phyloP scores from a whole-genome alignment of 2,888 invertebrate species.

The Ellobium chinense region DNA sequence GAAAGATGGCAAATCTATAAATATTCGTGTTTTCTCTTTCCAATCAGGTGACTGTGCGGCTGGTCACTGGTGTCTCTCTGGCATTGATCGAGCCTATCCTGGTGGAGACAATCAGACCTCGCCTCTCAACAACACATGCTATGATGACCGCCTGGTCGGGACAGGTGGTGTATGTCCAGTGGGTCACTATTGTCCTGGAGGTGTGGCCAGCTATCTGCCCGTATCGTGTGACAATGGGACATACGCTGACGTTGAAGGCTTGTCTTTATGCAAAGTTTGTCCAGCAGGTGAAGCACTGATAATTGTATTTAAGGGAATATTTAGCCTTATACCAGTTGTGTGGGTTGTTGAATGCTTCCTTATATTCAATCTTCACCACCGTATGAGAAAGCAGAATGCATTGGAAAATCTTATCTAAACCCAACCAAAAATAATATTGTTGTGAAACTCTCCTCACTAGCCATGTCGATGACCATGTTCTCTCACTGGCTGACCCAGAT shows the following conservation, averaged over 20 bases:
- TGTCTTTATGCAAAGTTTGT: conserved; percentile 66
- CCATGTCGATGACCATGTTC: no score
- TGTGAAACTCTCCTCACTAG: no score
- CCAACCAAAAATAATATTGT: no score
- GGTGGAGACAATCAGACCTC: conserved; percentile 64
- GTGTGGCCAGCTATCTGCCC: conserved; percentile 62
- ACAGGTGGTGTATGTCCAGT: conserved; percentile 72
- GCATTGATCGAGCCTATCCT: conserved; percentile 71
- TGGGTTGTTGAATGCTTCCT: no score
- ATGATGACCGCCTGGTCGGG: conserved; percentile 68
- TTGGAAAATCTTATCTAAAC: no score
- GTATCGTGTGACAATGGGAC: conserved; percentile 74
- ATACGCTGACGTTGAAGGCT: conserved; percentile 70
- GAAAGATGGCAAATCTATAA: no score
- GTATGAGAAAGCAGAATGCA: no score
- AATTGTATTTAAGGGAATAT: no score
- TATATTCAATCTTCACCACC: no score
- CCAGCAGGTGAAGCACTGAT: conserved; percentile 73
- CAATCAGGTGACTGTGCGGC: conserved; percentile 72
- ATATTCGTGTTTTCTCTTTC: no score
- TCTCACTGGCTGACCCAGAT: no score
- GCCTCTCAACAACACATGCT: conserved; percentile 65
- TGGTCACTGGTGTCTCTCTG: conserved; percentile 74
- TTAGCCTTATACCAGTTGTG: no score
- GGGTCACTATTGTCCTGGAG: conserved; percentile 73